Evolutionary conservation across 2,797 vertebrate species (phyloP).

Genomic region (Rallus crepitans): DNA sequence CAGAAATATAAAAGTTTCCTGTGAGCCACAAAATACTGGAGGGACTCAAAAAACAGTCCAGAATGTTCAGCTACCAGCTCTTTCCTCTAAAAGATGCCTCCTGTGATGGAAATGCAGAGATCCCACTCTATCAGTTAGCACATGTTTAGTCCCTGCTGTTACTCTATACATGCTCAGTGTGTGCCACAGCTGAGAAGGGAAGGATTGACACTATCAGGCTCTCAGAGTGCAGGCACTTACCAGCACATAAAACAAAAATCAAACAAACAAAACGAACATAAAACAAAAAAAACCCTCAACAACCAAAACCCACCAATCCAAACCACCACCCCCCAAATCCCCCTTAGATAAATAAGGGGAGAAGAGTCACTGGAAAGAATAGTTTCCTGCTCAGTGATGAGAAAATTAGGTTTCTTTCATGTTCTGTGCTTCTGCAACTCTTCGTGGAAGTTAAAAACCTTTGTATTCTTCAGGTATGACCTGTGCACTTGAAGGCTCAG

Average conservation of each 20-base stretch:
- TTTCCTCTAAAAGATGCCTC: not conserved
- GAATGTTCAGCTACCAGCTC: not conserved
- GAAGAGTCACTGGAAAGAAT: not conserved
- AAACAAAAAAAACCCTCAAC: not conserved
- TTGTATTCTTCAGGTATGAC: slow-evolving; percentile 12
- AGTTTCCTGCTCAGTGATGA: not conserved
- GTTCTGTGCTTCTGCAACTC: not conserved
- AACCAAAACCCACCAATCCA: not conserved
- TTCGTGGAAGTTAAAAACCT: slow-evolving; percentile 11
- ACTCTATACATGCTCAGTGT: not conserved
- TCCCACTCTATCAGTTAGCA: not conserved
- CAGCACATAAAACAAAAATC: not conserved
- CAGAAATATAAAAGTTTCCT: not conserved
- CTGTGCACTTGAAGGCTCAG: not conserved
- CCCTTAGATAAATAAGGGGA: not conserved
- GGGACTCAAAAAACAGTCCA: not conserved
- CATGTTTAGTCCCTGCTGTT: slow-evolving; percentile 4
- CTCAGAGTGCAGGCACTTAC: not conserved
- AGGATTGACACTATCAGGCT: not conserved
- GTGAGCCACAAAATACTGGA: not conserved
- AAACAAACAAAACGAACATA: not conserved
- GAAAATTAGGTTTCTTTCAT: not conserved
- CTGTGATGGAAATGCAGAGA: not conserved
- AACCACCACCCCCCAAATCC: not conserved
- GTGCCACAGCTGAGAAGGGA: not conserved